Base-by-base conservation (phyloP, 2,797 vertebrate genomes). In the Neoniphon sammara region DNA sequence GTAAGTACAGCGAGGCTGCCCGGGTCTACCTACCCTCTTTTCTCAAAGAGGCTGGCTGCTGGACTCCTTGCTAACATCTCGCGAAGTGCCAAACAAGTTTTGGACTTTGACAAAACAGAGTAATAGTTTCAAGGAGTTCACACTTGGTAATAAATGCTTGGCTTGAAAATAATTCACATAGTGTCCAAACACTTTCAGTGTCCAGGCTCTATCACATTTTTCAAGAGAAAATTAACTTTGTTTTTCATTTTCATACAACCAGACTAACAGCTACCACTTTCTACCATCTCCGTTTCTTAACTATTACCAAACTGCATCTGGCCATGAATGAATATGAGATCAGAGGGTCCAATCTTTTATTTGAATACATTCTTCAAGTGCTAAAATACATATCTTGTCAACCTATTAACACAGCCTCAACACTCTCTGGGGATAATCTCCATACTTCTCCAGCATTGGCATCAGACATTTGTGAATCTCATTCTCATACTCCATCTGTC, bases 1-100 rank as follows among this genome's bases (percentile, higher is more conserved):
- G 94, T 94, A 86, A 92, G 80, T 62, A 49, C 15, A 25, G 0
- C 0, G 5, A 36, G 47, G 25, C 15, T 36, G 9, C 53, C 46
- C 4, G 5, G 12, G 58, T 18, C 15, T 44, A 1, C 1, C 60
- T n/a, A 18, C 4, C 17, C n/a, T 27, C 10, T 34, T 52, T 12
- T 15, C 9, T 5, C 27, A 31, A 14, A 71, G 21, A 36, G 50
- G 46, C 49, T 17, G 6, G 11, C 44, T 23, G 54, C 36, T 47
- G 46, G 18, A 7, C 50, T 17, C 9, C 4, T 20, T 7, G 9
- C 47, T 21, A 20, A 12, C 17, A 47, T 5, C 15, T 17, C 15
- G 15, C 6, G 2, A 17, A 47, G 50, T 10, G 42, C 42, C 42
- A 44, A 15, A 15, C 14, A 17, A 44, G 42, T 47, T 46, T 11